Base-by-base conservation (phyloP, 2,113 vertebrate genomes). In the Ibidorhyncha struthersii region DNA sequence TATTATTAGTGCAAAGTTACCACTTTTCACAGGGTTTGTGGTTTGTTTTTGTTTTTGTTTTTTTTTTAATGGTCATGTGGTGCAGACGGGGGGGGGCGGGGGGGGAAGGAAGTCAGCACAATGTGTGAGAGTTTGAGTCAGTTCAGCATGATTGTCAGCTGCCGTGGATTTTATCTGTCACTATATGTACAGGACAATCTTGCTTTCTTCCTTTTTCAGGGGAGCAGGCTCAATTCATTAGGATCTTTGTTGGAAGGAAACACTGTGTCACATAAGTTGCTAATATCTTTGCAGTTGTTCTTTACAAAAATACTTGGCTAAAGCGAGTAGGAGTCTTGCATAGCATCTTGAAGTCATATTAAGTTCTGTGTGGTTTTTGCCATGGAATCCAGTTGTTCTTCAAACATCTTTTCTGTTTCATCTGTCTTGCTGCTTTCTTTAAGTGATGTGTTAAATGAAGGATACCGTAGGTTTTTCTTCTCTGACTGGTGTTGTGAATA, bases 211-310 rank as follows among this genome's bases (percentile, higher is more conserved):
- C 32, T 67, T 84, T 84, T 36, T 18, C 12, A 59, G 11, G 7
- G 38, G 30, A 76, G 34, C 30, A 32, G n/a, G 3, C 56, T n/a
- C 8, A 3, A 4, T 21, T 59, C 55, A 32, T 36, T n/a, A 7
- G 22, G 19, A 6, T 5, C 30, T 55, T 22, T 41, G 4, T 9
- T 59, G 62, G 26, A 71, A 65, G 40, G 45, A 82, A 83, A 41
- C 0, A 0, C 40, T n/a, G 2, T 5, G 10, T 56, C 14, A 27
- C 26, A 20, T 22, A 53, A 36, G 8, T 41, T 32, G 5, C 38
- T 76, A 4, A 19, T 61, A 36, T 40, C 66, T 76, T 76, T 47
- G 45, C 47, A 18, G n/a, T 43, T 65, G 13, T 73, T 82, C 32
- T 80, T 67, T 14, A 59, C 10, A 40, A 23, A 50, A 80, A 26